Evolutionary conservation across 2,797 vertebrate genomes (phyloP).

Genomic region (Holocentrus rufus): DNA sequence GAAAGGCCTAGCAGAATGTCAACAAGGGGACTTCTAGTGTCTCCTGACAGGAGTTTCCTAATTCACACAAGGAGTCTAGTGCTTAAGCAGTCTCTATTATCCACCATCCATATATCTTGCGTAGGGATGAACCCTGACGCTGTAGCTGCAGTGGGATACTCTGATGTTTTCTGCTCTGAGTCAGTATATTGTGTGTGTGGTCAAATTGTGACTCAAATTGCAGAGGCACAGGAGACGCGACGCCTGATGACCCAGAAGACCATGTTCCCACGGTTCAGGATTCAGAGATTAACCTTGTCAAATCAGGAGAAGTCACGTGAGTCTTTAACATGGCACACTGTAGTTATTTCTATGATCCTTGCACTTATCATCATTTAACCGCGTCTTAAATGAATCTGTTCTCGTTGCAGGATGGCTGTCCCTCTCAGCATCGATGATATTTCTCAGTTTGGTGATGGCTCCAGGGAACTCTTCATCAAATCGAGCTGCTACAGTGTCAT

Average conservation of each 20-base stretch:
- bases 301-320: conserved; percentile 94
- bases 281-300: conserved; percentile 90
- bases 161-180: not conserved
- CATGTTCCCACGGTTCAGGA: conserved; percentile 84
- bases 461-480: conserved; percentile 90
- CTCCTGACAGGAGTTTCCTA: too few species aligned
- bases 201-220: conserved; percentile 25
- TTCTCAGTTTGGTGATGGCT: conserved; percentile 85
- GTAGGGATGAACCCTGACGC: not conserved
- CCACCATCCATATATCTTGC: not conserved
- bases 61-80: too few species aligned
- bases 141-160: not conserved
- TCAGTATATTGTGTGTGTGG: not conserved
- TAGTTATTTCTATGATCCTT: not conserved
- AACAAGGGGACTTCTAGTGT: not conserved
- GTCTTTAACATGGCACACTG: conserved; percentile 47
- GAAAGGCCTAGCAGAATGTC: not conserved
- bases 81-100: not conserved
- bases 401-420: conserved; percentile 81
- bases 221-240: conserved; percentile 78
- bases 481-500: conserved; percentile 93
- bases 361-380: not conserved
- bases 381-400: not conserved
- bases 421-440: conserved; percentile 88
- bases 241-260: conserved; percentile 85